A percentile compares a stretch with the other conserved stretches of the same genome.
Conservation (phyloP, 2,888 invertebrate genomes). For the Ophioninae sp. region DNA sequence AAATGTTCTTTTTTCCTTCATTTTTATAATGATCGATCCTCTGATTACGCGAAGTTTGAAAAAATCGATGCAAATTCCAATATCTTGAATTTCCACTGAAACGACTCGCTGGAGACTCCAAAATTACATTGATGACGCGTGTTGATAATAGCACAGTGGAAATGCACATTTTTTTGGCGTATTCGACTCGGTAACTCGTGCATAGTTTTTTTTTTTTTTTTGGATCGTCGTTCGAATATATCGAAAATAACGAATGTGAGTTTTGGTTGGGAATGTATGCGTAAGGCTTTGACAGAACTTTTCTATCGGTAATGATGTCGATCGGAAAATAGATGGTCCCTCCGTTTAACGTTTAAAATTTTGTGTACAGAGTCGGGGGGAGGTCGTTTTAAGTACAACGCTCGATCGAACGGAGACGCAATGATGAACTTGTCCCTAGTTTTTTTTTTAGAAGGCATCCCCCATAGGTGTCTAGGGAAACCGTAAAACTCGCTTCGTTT, state of each 20-base stretch:
- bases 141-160: background rate
- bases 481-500: background rate
- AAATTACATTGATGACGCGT: background rate
- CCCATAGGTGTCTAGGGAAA: constrained; percentile 16
- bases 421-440: constrained; percentile 22
- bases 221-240: background rate
- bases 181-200: background rate
- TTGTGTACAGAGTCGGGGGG: constrained; percentile 45
- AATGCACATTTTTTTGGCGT: background rate
- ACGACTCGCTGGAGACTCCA: background rate
- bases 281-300: constrained; percentile 21
- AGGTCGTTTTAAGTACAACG: constrained; percentile 69
- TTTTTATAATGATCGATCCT: background rate
- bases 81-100: background rate
- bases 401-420: constrained; percentile 58
- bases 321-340: constrained; percentile 58
- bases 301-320: constrained; percentile 31
- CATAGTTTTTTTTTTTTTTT: background rate
- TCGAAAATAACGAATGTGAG: background rate
- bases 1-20: background rate
- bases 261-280: constrained; percentile 6
- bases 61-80: background rate
- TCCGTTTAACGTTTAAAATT: constrained; percentile 47
- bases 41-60: background rate
- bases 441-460: constrained; percentile 11